Conservation (phyloP, 2,113 vertebrate genomes). For the Amazona guildingii region DNA sequence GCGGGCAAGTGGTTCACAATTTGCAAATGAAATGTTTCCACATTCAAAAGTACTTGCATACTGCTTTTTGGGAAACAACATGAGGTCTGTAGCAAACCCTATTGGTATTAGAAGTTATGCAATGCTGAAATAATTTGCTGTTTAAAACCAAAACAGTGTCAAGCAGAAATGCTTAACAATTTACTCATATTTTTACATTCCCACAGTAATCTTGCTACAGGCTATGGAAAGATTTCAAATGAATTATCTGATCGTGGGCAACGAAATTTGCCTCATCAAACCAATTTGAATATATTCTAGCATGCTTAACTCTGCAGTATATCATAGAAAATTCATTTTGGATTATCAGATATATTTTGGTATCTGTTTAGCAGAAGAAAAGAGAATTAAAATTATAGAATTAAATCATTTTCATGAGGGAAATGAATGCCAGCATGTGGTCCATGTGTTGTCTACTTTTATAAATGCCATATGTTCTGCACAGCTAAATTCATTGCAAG, state of each 20-base stretch:
- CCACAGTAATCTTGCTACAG: slow-evolving; percentile 83
- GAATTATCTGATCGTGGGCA: slow-evolving; percentile 76
- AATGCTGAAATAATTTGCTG: slow-evolving; percentile 86
- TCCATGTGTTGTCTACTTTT: slow-evolving; percentile 53
- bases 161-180: slow-evolving; percentile 74
- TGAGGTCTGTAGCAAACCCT: slow-evolving; percentile 78
- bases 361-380: slow-evolving; percentile 63
- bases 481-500: slow-evolving; percentile 21
- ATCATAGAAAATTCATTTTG: slow-evolving; percentile 78
- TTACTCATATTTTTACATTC: slow-evolving; percentile 76
- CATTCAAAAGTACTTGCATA: slow-evolving; percentile 68
- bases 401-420: slow-evolving; percentile 61
- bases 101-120: slow-evolving; percentile 62
- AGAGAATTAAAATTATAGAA: slow-evolving; percentile 64
- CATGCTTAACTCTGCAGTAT: slow-evolving; percentile 80
- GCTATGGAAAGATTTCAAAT: slow-evolving; percentile 81
- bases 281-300: slow-evolving; percentile 65
- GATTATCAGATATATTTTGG: slow-evolving; percentile 61
- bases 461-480: slow-evolving; percentile 60
- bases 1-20: slow-evolving; percentile 98
- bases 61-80: slow-evolving; percentile 68
- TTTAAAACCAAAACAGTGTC: slow-evolving; percentile 74
- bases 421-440: slow-evolving; percentile 60
- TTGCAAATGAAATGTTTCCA: slow-evolving; percentile 77
- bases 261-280: slow-evolving; percentile 76